Percentiles rank a stretch among this genome's conserved stretches.
phyloP scores from a whole-genome alignment of 2,888 invertebrate genomes.

The Caenorhabditis wallacei region DNA sequence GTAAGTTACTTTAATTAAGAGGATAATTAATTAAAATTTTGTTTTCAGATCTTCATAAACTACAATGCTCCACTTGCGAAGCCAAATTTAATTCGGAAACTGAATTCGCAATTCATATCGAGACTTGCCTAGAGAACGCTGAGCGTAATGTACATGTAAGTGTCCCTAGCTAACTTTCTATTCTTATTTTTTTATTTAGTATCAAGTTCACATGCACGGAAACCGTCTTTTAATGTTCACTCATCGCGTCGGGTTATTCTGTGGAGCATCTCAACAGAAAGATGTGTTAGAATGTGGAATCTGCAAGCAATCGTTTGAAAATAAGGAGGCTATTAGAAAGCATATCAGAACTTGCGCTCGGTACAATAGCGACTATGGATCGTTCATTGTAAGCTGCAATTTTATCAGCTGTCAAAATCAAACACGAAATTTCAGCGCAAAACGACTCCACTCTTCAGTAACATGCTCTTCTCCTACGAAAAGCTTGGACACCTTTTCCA shows the following conservation, averaged over 20 bases:
- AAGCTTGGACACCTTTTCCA: constrained; percentile 4
- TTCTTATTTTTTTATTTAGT: constrained; percentile 2
- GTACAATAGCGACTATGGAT: neutral
- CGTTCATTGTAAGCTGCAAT: constrained; percentile 11
- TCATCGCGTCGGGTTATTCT: constrained; percentile 21
- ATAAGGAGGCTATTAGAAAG: neutral
- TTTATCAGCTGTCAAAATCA: no score
- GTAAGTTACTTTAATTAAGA: neutral
- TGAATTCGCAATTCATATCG: constrained; percentile 13
- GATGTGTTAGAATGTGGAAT: constrained; percentile 4
- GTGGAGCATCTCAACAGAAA: constrained; percentile 12
- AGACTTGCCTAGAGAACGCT: neutral
- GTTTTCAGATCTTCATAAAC: neutral
- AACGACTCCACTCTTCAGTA: constrained; percentile 6
- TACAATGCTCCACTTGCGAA: constrained; percentile 29
- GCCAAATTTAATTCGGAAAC: neutral
- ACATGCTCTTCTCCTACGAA: constrained; percentile 11
- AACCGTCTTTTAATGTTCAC: constrained; percentile 24
- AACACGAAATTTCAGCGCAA: constrained; percentile 13
- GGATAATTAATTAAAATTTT: neutral
- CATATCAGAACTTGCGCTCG: neutral
- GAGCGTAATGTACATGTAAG: constrained; percentile 18
- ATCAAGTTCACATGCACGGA: constrained; percentile 29
- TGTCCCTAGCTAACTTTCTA: neutral
- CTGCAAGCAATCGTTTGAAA: constrained; percentile 3